Evolutionary conservation across 2,797 vertebrate species (phyloP), one percentile per base, ranked within the genome.

Genomic region (Sebastiscus albofasciatus): DNA sequence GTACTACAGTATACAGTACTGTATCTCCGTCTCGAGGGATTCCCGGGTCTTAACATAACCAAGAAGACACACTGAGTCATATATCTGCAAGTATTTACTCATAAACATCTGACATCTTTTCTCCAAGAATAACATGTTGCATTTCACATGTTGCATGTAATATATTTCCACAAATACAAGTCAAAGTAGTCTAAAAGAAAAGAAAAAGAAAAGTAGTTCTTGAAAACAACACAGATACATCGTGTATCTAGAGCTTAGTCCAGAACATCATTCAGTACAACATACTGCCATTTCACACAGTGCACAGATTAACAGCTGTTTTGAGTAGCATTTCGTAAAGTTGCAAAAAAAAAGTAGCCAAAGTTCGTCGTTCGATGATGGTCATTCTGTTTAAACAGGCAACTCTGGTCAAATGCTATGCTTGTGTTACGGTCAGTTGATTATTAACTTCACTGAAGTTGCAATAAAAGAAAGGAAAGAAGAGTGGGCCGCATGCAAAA

Each of bases 401-500:
- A 93, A 87, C 89, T 93, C 89, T 92, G 91, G 89, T 91, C 89
- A 90, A 91, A 87, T 83, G 73, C 75, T 79, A 16, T 62, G 67
- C 67, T 76, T 84, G 59, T 76, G 36, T 79, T 36, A 82, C 20
- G 18, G 69, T 75, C 72, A 70, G 56, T n/a, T 82, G 79, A 86
- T 75, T 61, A 83, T 89, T 92, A 90, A 95, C 92, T 95, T 94
- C 92, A 94, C 26, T 94, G 93, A 94, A 94, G 93, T 95, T 93
- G 81, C 84, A 81, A 74, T 88, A 80, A 89, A 88, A 84, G 20
- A 79, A 80, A 81, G 27, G 29, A 82, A 81, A 86, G 26, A 83
- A 49, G 71, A 76, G 58, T 64, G 77, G 75, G 61, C 75, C 0
- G 52, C 92, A 90, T 91, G 93, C 91, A 92, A 58, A 84, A 77